phyloP scores from a whole-genome alignment of 2,888 invertebrate species.

The Oeneis ivallda region DNA sequence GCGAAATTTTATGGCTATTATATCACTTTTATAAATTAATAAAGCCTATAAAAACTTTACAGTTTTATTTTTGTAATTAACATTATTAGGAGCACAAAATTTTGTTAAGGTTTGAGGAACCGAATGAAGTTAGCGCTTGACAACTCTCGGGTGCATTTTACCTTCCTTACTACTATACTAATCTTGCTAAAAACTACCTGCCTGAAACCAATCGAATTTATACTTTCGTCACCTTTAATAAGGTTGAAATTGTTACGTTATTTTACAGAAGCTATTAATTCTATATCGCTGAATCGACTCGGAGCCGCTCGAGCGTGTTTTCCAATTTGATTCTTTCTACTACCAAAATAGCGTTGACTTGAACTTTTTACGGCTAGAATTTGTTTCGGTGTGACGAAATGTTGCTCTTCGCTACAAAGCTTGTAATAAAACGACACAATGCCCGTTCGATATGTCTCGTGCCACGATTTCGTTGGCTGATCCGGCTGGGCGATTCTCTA shows the following conservation, averaged over 20 bases:
- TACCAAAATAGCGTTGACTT: slow-evolving; percentile 26
- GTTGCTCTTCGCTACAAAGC: slow-evolving; percentile 54
- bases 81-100: background rate
- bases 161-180: slow-evolving; percentile 54
- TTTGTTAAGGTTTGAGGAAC: slow-evolving; percentile 31
- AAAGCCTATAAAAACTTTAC: background rate
- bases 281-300: slow-evolving; percentile 40
- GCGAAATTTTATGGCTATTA: background rate
- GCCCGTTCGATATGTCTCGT: slow-evolving; percentile 75
- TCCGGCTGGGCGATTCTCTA: too few relatives aligned
- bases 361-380: slow-evolving; percentile 41
- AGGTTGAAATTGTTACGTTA: slow-evolving; percentile 28
- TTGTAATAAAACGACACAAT: slow-evolving; percentile 64
- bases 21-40: background rate
- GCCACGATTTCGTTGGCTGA: slow-evolving; percentile 66
- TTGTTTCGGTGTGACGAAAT: slow-evolving; percentile 63
- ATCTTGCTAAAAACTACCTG: slow-evolving; percentile 50
- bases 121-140: slow-evolving; percentile 64
- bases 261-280: slow-evolving; percentile 36
- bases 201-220: slow-evolving; percentile 35
- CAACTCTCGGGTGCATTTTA: slow-evolving; percentile 68
- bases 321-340: slow-evolving; percentile 38
- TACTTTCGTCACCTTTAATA: slow-evolving; percentile 35
- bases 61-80: background rate
- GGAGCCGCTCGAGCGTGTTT: slow-evolving; percentile 24